Evolutionary conservation across 2,113 vertebrate species (phyloP).

Genomic region (Miniopterus natalensis): DNA sequence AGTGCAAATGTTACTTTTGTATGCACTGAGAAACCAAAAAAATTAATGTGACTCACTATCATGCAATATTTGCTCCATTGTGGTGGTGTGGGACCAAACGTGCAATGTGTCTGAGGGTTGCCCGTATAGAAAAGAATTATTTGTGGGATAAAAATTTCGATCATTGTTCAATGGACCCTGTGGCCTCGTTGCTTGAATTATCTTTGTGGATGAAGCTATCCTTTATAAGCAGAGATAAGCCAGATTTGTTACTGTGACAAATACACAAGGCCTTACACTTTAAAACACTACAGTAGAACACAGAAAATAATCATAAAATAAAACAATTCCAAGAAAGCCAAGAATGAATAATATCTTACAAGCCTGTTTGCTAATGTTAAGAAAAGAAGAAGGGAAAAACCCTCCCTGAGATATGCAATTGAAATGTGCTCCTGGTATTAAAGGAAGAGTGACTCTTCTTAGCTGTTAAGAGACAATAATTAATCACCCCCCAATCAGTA

Average conservation of each 20-base stretch:
- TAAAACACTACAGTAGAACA: background rate
- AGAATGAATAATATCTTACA: slow-evolving; percentile 38
- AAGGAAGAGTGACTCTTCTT: slow-evolving; percentile 63
- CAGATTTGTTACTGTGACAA: background rate
- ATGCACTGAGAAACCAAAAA: background rate
- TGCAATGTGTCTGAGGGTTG: background rate
- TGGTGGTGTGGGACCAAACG: background rate
- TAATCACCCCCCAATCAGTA: slow-evolving; percentile 85
- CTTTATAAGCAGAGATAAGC: background rate
- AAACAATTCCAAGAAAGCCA: background rate
- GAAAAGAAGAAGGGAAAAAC: background rate
- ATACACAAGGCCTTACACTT: background rate
- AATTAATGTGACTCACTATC: background rate
- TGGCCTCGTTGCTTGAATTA: background rate
- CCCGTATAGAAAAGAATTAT: background rate
- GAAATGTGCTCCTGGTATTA: background rate
- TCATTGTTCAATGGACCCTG: background rate
- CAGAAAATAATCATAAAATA: slow-evolving; percentile 35
- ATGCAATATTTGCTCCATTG: background rate
- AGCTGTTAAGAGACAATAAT: slow-evolving; percentile 82
- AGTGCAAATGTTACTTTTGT: background rate
- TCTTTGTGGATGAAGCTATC: background rate
- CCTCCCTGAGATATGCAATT: background rate
- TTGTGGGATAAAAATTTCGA: background rate
- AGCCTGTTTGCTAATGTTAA: slow-evolving; percentile 15